Base-by-base conservation (phyloP, 2,797 vertebrate genomes). In the Acrossocheilus fasciatus region DNA sequence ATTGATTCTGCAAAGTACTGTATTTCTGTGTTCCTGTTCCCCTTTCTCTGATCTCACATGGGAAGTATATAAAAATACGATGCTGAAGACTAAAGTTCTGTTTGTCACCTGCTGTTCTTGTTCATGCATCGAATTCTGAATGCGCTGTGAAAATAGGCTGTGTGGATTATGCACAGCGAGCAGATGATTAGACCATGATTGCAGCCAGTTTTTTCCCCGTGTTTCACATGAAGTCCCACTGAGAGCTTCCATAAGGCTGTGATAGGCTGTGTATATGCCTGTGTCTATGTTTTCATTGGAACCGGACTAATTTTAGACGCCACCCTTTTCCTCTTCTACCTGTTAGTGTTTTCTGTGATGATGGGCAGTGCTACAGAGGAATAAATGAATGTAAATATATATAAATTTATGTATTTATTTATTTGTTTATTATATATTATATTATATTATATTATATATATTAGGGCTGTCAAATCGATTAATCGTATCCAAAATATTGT, bases 261-360 rank as follows among this genome's bases (percentile, higher is more conserved):
- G 91, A 92, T 89, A 89, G 81, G 87, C 80, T 89, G 79, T 47
- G n/a, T 54, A 12, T 90, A 76, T 87, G 78, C 43, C 62, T 82
- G 8, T 43, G 41, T 43, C 41, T 43, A 17, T 36, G 88, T 84
- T 91, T 92, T 90, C 88, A 73, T 41, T 18, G 54, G 45, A 88
- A 50, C 82, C 30, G 81, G 59, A 86, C 90, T 93, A 91, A 94
- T 86, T 93, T 93, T 92, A 94, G 1, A 7, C 52, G 41, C 74
- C 66, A 75, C 45, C 73, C 84, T 75, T 82, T 78, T 90, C n/a
- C 12, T 73, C 84, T 81, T 89, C 81, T 90, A 89, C 86, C 89
- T 91, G 91, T 78, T 89, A 3, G 64, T 17, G 30, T 66, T 66
- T 34, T 34, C 26, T 66, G 14, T 66, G 64, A 34, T 30, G 64